These are phyloP conservation scores for Rhaphigaster nebulosa DNA, from an alignment of 2,888 invertebrate genomes.

Conservation along the genomic window DNA sequence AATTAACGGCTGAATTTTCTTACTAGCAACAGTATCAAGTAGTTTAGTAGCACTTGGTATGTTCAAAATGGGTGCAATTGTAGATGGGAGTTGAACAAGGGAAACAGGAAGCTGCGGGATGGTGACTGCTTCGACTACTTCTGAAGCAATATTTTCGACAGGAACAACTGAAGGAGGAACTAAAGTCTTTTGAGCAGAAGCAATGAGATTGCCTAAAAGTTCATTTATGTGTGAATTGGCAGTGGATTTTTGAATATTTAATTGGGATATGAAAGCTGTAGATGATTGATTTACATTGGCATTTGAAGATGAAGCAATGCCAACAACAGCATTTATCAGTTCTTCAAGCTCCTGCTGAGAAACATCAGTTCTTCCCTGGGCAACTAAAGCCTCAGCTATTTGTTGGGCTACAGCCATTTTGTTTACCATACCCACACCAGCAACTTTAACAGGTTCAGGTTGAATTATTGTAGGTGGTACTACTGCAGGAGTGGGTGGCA, in stretches of 20 bases:
- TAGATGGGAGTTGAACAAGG: not conserved
- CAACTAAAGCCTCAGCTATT: constrained; percentile 83
- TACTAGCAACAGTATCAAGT: not conserved
- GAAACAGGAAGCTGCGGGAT: not conserved
- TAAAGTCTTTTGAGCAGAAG: constrained; percentile 57
- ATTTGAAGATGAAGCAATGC: constrained; percentile 74
- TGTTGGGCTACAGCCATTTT: constrained; percentile 85
- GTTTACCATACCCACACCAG: constrained; percentile 82
- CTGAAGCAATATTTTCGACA: not conserved
- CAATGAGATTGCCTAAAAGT: constrained; percentile 60
- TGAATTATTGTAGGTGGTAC: constrained; percentile 63
- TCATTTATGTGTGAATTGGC: constrained; percentile 62
- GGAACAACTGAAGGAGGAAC: constrained; percentile 9
- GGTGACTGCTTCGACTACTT: not conserved
- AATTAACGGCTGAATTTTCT: not conserved
- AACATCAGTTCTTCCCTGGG: constrained; percentile 86
- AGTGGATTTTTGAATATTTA: constrained; percentile 63
- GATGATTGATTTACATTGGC: constrained; percentile 64
- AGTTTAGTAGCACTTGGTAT: not conserved
- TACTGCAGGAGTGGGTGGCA: not conserved
- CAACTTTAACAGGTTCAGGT: constrained; percentile 72
- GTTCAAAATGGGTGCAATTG: constrained; percentile 6
- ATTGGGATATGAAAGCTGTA: constrained; percentile 61
- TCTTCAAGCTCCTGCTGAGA: constrained; percentile 84
- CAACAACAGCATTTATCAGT: constrained; percentile 83